A percentile compares a stretch with the other conserved stretches of the same genome.
Conservation (phyloP, 2,113 vertebrate species). For the Rhinolophus sinicus region DNA sequence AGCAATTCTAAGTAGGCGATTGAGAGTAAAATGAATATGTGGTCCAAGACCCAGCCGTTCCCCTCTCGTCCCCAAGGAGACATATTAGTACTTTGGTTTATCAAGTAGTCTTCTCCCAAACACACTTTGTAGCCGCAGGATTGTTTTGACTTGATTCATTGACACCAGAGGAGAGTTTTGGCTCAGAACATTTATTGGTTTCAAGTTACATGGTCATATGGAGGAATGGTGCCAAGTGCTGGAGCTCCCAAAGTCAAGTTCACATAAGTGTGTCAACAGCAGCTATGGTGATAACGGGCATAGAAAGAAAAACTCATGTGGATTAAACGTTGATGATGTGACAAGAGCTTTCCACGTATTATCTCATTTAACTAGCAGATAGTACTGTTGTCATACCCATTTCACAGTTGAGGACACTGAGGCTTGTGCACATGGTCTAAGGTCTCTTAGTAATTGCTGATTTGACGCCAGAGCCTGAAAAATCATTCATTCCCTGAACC, state of each 20-base stretch:
- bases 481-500: not conserved
- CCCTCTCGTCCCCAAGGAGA: not conserved
- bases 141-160: not conserved
- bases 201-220: not conserved
- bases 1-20: not conserved
- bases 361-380: not conserved
- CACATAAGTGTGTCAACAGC: not conserved
- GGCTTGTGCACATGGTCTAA: not conserved
- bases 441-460: not conserved
- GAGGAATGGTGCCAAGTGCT: not conserved
- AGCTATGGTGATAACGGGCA: rapidly evolving
- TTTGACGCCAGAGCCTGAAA: not conserved
- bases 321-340: not conserved
- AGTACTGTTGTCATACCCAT: not conserved
- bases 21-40: not conserved
- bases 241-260: not conserved
- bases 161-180: not conserved
- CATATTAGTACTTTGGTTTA: not conserved
- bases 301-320: not conserved
- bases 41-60: not conserved
- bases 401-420: not conserved
- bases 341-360: not conserved
- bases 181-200: not conserved
- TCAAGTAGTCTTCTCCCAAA: not conserved
- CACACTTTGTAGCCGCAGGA: not conserved